Evolutionary conservation across 2,113 vertebrate species (phyloP), one percentile per base, ranked within the genome.

Genomic region (Peromyscus maniculatus): DNA sequence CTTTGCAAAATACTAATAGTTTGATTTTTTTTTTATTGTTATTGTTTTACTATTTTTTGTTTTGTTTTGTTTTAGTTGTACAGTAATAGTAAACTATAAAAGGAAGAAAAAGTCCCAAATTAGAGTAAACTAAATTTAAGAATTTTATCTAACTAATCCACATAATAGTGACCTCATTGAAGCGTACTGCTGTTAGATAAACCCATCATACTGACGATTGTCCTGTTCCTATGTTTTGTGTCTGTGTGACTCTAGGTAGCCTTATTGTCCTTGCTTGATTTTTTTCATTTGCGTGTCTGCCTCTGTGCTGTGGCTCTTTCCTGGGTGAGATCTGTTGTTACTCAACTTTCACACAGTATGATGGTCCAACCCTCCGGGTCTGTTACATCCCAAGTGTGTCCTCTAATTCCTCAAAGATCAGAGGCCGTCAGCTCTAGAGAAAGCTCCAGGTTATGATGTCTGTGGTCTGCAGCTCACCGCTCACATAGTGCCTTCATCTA

Each of bases 81-180:
- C 22, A 62, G 21, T 59, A 83, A 79, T 96, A 43, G 13, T 80
- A 59, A 96, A 90, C 77, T 49, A 66, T 87, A 52, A 94, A 90
- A 72, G 49, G 28, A 77, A 91, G 89, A 55, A 28, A 52, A 88
- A 59, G 31, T 24, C 26, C 36, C 62, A 87, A 82, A 39, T 93
- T 82, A 94, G 89, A 94, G 33, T 74, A 96, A 71, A 46, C 46
- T 89, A 89, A 91, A 33, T 83, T 84, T 95, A 43, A 36, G 75
- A 22, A 87, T 91, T 91, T 80, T 72, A 22, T 59, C 10, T 92
- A 7, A 43, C 17, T 89, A 82, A 39, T 92, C 46, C 39, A 28
- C 57, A 62, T 83, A 46, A 10, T 67, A 19, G 3, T 77, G 88
- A 71, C 90, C 57, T 91, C 57, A 52, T 3, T 52, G 78, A 83